Base-by-base conservation (phyloP, 2,888 invertebrate species). In the Gastracanthus pulcherrimus region DNA sequence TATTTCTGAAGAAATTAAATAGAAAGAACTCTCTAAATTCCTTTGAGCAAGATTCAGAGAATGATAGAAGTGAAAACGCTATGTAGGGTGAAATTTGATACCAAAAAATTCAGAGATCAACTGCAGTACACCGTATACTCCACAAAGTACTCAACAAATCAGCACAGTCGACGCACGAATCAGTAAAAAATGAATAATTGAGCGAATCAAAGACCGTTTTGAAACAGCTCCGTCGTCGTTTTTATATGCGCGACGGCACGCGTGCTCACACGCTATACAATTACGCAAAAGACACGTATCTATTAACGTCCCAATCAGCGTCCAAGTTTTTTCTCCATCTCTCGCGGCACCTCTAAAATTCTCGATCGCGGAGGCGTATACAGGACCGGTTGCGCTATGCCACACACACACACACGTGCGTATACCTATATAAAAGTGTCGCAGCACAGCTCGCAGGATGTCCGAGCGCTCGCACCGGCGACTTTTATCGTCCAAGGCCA, bases 401-500 rank as follows among this genome's bases (percentile, higher is more conserved):
- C 34, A 9, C 62, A 34, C 36, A 62, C 31, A 45, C 13, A 45
- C 11, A 45, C 45, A 11, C 13, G n/a, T n/a, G n/a, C n/a, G n/a
- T n/a, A n/a, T n/a, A n/a, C n/a, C n/a, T n/a, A n/a, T n/a, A n/a
- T n/a, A 23, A 55, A 55, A 55, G 5, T 23, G 62, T 62, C 34
- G 62, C 48, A 23, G 51, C 51, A 13, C 41, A 23, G 26, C 48
- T n/a, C 26, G 38, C 29, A 62, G 60, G 70, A 67, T 26, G 77
- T 60, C 48, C 60, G 60, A 23, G 19, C 34, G 45, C n/a, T 31
- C 60, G 66, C 6, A 11, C 55, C 55, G 23, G 26, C 23, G 58
- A 77, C 51, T 77, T 77, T 77, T 71, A 71, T 70, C 66, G 58
- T 66, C 55, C 77, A 81, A 81, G 81, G 81, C 62, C 81, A 74